Evolutionary conservation across 2,888 invertebrate genomes (phyloP), one percentile per base, ranked within the genome.

Genomic region (Hypomecis punctinalis): DNA sequence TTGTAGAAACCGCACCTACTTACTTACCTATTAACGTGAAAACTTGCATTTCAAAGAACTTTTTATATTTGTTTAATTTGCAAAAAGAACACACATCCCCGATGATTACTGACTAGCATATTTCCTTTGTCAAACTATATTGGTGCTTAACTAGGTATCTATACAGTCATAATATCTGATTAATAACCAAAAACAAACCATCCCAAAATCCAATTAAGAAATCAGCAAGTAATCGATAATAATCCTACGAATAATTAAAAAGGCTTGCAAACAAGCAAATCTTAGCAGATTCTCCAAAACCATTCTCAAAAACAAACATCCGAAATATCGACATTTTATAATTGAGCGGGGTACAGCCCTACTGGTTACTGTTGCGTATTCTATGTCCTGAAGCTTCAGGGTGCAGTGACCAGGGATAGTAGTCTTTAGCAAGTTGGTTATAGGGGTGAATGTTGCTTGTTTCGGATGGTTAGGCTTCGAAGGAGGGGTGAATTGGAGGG

Each of bases 401-500:
- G 40, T 58, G 42, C 49, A 66, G 67, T 70, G 71, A 75, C 79
- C 81, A 78, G 76, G 72, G 65, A 78, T 74, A 81, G 81, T 83
- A 75, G 74, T 74, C 83, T 80, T 71, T 85, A 84, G 75, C 63
- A 3, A 63, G 58, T 59, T 67, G 66, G 47, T 40, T 23, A 70
- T 73, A 88, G 82, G 81, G 88, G 73, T 79, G 75, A 79, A 76
- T 86, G 87, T 86, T 67, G 72, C 71, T 73, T 70, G 72, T 61
- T 67, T 71, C 67, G 61, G 67, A 59, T 63, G 72, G 75, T 72
- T 73, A 85, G 81, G 84, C 80, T 86, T 83, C 77, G 72, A 76
- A 81, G 82, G 82, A 84, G 83, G 82, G 83, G 81, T 76, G 81
- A 76, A 89, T 85, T 83, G 68, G 76, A 72, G 78, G 81, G 83